Conservation (phyloP, 2,888 invertebrate genomes). For the Notodonta dromedarius region DNA sequence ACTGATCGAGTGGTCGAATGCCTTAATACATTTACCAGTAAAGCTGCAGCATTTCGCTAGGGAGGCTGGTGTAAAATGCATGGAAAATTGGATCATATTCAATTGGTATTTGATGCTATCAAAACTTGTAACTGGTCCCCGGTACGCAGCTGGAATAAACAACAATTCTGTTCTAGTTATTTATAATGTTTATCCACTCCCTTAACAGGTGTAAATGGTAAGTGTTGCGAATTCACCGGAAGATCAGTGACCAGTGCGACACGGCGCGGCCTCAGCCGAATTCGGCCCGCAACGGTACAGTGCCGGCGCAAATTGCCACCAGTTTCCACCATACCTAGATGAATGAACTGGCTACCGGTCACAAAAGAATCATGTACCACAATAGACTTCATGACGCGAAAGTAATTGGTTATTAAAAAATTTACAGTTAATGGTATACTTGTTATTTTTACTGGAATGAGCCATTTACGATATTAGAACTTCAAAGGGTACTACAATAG, state of each 20-base stretch:
- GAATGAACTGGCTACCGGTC: conserved; percentile 10
- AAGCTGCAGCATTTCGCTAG: too few species aligned
- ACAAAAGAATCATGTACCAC: conserved; percentile 11
- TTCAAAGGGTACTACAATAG: not conserved
- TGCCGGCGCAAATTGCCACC: conserved; percentile 62
- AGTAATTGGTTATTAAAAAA: conserved; percentile 7
- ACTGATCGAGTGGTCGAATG: too few species aligned
- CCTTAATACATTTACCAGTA: too few species aligned
- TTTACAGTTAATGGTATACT: conserved; percentile 4
- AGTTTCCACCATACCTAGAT: conserved; percentile 38
- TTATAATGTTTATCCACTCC: conserved; percentile 13
- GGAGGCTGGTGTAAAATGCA: too few species aligned
- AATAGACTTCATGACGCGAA: conserved; percentile 1
- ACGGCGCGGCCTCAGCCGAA: conserved; percentile 51
- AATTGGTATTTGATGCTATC: too few species aligned
- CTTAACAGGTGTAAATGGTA: conserved; percentile 21
- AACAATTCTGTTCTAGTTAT: conserved; percentile 4
- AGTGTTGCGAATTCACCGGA: conserved; percentile 58
- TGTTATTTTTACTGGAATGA: too few species aligned
- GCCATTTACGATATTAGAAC: not conserved
- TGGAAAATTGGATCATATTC: too few species aligned
- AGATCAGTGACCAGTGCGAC: conserved; percentile 72
- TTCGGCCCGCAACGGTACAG: conserved; percentile 77
- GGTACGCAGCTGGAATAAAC: conserved; percentile 1
- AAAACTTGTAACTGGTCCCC: too few species aligned